Base-by-base conservation (phyloP, 2,888 invertebrate genomes). In the Deroplatys truncata region DNA sequence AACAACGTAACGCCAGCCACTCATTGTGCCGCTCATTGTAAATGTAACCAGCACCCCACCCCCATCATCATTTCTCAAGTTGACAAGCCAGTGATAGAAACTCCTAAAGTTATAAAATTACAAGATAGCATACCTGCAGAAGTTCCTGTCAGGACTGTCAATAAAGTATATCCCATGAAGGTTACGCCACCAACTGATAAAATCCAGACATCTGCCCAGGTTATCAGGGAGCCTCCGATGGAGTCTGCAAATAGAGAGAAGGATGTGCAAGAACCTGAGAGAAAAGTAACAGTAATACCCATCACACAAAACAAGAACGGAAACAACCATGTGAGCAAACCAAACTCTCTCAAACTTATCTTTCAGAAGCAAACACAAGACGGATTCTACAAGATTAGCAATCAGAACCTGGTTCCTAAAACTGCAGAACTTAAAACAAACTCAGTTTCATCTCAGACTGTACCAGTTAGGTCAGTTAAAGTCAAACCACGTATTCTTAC, bases 351-450 rank as follows among this genome's bases (percentile, higher is more conserved):
- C 85, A 94, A 94, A 91, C 92, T 94, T 90, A 93, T 94, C 13
- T 92, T 94, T 90, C 94, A 94, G 90, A 94, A 94, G 91, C 94
- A 94, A 90, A 91, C 93, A 31, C 93, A 93, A 89, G 94, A 94
- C 90, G 94, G 94, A 16, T 93, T 93, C 43, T 94, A 94, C 91
- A 94, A 94, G 92, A 93, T 94, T 13, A 93, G 94, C 4, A 92
- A 93, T 82, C 90, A 88, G 49, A 90, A 90, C 83, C 10, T 89
- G 91, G 92, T 82, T 92, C 91, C 89, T 16, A 89, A 85, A 28
- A 10, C 82, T 1, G 10, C 82, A n/a, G 35, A 84, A 35, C 10
- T 82, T 29, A 89, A 89, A 85, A 29, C 25, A 8, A 85, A 31
- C 82, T n/a, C 89, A 25, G 35, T 35, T 25, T 35, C 87, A 28